Evolutionary conservation across 2,797 vertebrate species (phyloP), one percentile per base, ranked within the genome.

Genomic region (Muraenolepis orangiensis): DNA sequence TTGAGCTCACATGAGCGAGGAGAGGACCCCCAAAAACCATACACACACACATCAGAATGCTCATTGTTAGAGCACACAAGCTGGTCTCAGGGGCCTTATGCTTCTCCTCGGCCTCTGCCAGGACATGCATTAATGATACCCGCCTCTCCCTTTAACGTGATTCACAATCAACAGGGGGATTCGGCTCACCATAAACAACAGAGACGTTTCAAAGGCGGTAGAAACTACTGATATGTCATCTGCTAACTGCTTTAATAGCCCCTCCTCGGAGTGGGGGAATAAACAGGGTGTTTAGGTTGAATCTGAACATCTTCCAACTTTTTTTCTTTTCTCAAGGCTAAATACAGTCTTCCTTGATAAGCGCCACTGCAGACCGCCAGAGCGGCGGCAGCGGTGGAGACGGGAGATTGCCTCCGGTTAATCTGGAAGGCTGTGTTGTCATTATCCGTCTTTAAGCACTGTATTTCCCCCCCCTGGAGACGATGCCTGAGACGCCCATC

Each of bases 61-160:
- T 76, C 75, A 84, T 86, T 75, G 76, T 81, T 91, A 80, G 84
- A 80, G 76, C 76, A 88, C 77, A 81, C 90, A 85, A 81, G 67
- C 81, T 78, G 77, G 72, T 76, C 71, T 74, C 30, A 67, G 78
- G 81, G 51, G 51, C 76, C 81, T 36, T 12, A 81, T 83, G 81
- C 85, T 89, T 82, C 85, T 89, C 82, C 83, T 85, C 86, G 88
- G 87, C 81, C 88, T 89, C 80, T 78, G 82, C 83, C 42, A 84
- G 88, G 84, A 88, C 88, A 87, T 83, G 78, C 90, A 79, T 89
- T 91, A 86, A 92, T 90, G 87, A 91, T 89, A 84, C 80, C 84
- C 68, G 87, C 89, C 90, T 85, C 81, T 81, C 79, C 80, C 82
- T 81, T 85, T 90, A 89, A 90, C 85, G 84, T 86, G 83, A 88